Evolutionary conservation across 1,140 invertebrate genomes (phyloP), one percentile per base, ranked within the genome.

Genomic region (Venustaconcha ellipsiformis): DNA sequence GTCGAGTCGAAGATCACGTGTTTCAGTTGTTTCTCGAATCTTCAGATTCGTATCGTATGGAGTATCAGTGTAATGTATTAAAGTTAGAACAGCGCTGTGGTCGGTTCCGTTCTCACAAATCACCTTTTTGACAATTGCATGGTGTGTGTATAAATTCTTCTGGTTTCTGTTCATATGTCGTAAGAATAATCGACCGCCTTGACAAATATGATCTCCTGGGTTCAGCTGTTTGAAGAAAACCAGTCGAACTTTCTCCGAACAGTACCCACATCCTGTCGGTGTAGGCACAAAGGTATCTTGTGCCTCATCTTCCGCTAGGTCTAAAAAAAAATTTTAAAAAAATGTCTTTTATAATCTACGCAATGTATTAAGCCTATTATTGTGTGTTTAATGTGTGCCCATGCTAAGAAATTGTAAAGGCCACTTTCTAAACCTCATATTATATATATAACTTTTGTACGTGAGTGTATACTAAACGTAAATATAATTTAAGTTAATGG

Each of bases 51-150:
- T n/a, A 26, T 67, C 72, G 17, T 37, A 74, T 11, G 64, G 65
- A 12, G 72, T 30, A 67, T 18, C 64, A 30, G n/a, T 48, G 30
- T 67, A 74, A 15, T 74, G 72, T 5, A 74, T 67, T 17, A 67
- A 26, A 4, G 64, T 60, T 1, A 74, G 17, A n/a, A 5, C 15
- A 48, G 65, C 65, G 1, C 20, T 20, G 18, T 57, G 48, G 2
- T 59, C 17, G 17, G 5, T 57, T 5, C 59, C 11, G 48, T 48
- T 55, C 14, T 60, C 6, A 18, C 37, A 48, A 8, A 48, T 48
- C 37, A 67, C 57, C 18, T 12, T 17, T 18, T 67, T 67, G 3
- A 67, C 72, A 11, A 72, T 64, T 8, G 72, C 65, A 48, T 74
- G 72, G 18, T 74, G 72, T 18, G 56, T 67, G 48, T 67, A 74